phyloP scores from a whole-genome alignment of 2,888 invertebrate species.

The Lasioglossum calceatum region DNA sequence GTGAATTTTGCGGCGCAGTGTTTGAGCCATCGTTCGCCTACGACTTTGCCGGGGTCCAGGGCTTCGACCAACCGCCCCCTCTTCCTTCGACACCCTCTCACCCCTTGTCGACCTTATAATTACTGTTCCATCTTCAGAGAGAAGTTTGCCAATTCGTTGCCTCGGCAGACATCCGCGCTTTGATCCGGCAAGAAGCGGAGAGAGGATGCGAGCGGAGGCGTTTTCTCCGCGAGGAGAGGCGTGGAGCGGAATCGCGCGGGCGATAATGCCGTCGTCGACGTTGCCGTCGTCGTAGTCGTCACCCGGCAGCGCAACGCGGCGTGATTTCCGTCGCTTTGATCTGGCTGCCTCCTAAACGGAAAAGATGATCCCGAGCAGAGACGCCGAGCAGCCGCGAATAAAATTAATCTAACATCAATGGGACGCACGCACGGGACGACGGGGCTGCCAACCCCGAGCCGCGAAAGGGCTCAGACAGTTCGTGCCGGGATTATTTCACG shows the following conservation, averaged over 20 bases:
- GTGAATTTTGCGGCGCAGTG: slow-evolving; percentile 78
- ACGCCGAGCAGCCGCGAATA: slow-evolving; percentile 47
- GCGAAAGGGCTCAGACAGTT: slow-evolving; percentile 14
- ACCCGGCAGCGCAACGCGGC: slow-evolving; percentile 33
- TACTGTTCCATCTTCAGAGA: slow-evolving; percentile 71
- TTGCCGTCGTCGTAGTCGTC: background rate
- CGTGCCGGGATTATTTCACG: slow-evolving; percentile 26
- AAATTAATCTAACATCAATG: slow-evolving; percentile 62
- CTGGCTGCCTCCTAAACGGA: slow-evolving; percentile 48
- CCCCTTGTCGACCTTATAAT: slow-evolving; percentile 71
- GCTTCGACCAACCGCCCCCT: slow-evolving; percentile 30
- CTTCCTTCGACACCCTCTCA: slow-evolving; percentile 7
- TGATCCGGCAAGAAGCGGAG: slow-evolving; percentile 68
- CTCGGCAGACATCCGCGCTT: slow-evolving; percentile 66
- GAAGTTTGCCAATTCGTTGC: slow-evolving; percentile 73
- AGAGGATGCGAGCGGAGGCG: slow-evolving; percentile 39
- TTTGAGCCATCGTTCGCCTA: slow-evolving; percentile 73
- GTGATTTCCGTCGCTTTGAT: slow-evolving; percentile 70
- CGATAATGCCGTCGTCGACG: slow-evolving; percentile 56
- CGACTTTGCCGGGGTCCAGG: slow-evolving; percentile 41
- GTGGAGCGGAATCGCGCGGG: slow-evolving; percentile 54
- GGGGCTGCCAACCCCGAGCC: background rate
- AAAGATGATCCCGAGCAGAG: slow-evolving; percentile 45
- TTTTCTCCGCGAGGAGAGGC: slow-evolving; percentile 26
- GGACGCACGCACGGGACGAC: slow-evolving; percentile 15